A percentile compares a stretch with the other conserved stretches of the same genome.
These are phyloP conservation scores for Sciurus niger DNA, from an alignment of 2,113 vertebrate species.

Conservation along the genomic window DNA sequence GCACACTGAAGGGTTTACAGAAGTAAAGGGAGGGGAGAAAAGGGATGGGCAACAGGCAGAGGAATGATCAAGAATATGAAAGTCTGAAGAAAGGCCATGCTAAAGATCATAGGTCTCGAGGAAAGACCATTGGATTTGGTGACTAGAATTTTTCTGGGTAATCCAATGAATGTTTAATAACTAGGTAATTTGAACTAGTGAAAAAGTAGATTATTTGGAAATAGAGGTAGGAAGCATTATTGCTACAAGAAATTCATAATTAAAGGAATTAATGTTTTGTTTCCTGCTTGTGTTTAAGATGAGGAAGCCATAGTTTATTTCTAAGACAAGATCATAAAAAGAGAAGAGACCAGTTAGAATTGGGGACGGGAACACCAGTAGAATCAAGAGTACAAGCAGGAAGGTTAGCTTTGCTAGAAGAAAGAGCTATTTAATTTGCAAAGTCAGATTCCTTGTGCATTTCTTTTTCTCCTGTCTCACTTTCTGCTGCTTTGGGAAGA, in stretches of 20 bases:
- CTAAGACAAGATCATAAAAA: not conserved
- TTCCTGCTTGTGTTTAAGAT: not conserved
- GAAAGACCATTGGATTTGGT: slow-evolving; percentile 2
- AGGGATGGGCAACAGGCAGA: not conserved
- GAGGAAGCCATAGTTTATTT: not conserved
- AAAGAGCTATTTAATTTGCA: not conserved
- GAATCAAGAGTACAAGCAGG: not conserved
- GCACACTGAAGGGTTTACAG: not conserved
- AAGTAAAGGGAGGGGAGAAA: not conserved
- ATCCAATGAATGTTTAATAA: not conserved
- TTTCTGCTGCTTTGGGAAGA: not conserved
- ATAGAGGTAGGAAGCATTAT: not conserved
- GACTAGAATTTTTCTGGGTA: not conserved
- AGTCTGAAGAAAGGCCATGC: not conserved
- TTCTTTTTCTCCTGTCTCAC: not conserved
- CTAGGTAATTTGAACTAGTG: not conserved
- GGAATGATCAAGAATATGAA: not conserved
- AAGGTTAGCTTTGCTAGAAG: slow-evolving; percentile 12
- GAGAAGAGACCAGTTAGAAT: not conserved
- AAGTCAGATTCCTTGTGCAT: not conserved
- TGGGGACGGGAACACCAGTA: not conserved
- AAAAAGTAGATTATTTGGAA: not conserved
- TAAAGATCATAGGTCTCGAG: not conserved
- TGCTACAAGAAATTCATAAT: not conserved
- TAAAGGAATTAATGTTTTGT: not conserved